phyloP scores from a whole-genome alignment of 2,797 vertebrate species.

The Phoebastria nigripes region DNA sequence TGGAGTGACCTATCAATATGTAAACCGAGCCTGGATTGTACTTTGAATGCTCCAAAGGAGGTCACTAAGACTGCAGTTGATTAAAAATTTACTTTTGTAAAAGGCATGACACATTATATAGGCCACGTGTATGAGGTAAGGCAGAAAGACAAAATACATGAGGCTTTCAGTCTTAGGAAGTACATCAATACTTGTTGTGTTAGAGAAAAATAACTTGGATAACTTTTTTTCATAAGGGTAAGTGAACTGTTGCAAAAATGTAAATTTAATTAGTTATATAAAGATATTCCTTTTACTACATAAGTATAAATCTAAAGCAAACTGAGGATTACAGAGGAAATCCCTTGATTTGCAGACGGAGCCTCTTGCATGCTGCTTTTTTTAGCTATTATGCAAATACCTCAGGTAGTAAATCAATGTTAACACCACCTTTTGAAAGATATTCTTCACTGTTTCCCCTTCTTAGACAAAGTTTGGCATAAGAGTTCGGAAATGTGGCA shows the following conservation, averaged over 20 bases:
- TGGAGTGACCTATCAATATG: conserved; percentile 42
- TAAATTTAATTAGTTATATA: neutral
- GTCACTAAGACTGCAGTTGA: conserved; percentile 31
- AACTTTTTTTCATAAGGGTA: neutral
- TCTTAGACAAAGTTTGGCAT: neutral
- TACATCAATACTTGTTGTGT: neutral
- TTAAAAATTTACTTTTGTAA: conserved; percentile 47
- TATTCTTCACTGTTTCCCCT: neutral
- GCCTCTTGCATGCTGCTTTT: neutral
- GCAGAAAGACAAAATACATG: neutral
- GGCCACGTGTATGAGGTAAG: neutral
- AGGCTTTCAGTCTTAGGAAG: neutral
- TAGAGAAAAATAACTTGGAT: neutral
- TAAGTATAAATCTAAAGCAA: neutral
- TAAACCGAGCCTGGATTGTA: conserved; percentile 45
- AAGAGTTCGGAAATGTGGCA: neutral
- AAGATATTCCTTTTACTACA: neutral
- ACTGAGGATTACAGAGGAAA: neutral
- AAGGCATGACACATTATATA: neutral
- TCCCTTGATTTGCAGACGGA: neutral
- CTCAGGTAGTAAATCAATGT: neutral
- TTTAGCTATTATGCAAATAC: neutral
- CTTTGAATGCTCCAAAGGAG: conserved; percentile 47
- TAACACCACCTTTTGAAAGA: neutral
- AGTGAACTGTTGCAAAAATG: neutral